A percentile compares a stretch with the other conserved stretches of the same genome.
These are phyloP conservation scores for Pangasius djambal DNA, from an alignment of 2,797 vertebrate species.

Conservation along the genomic window DNA sequence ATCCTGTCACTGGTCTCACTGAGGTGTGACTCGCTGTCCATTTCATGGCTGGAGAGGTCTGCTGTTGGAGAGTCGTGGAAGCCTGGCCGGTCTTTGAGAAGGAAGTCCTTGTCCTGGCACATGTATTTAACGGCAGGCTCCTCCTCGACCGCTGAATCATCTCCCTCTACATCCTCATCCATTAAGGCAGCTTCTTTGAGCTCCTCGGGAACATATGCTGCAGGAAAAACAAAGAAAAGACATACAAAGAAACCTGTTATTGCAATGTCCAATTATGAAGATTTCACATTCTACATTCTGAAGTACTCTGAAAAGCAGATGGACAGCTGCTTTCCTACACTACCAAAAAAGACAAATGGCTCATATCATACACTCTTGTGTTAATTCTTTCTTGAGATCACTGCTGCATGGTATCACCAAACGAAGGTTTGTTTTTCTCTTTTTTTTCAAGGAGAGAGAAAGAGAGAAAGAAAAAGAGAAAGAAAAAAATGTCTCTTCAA, in stretches of 20 bases:
- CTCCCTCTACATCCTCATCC: constrained; percentile 89
- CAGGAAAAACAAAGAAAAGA: constrained; percentile 46
- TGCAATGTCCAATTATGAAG: constrained; percentile 54
- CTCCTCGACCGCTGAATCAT: constrained; percentile 84
- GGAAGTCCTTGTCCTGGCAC: constrained; percentile 90
- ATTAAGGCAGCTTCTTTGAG: constrained; percentile 92
- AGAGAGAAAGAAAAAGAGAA: constrained; percentile 65
- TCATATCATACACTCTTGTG: constrained; percentile 63
- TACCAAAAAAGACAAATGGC: constrained; percentile 60
- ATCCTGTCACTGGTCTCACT: constrained; percentile 97
- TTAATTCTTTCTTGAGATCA: constrained; percentile 68
- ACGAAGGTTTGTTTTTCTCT: constrained; percentile 79
- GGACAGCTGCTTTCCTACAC: constrained; percentile 50
- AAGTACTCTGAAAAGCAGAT: constrained; percentile 50
- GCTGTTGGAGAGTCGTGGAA: constrained; percentile 91
- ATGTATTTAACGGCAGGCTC: constrained; percentile 88
- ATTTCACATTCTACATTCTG: constrained; percentile 54
- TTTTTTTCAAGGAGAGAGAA: constrained; percentile 80
- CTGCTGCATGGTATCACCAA: constrained; percentile 80
- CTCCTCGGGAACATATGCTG: constrained; percentile 96
- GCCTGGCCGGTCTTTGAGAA: constrained; percentile 81
- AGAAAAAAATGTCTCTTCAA: constrained; percentile 89
- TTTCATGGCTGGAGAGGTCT: constrained; percentile 95
- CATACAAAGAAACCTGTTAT: constrained; percentile 44
- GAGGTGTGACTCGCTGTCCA: constrained; percentile 98